Evolutionary conservation across 2,113 vertebrate species (phyloP).

Genomic region (Aix galericulata): DNA sequence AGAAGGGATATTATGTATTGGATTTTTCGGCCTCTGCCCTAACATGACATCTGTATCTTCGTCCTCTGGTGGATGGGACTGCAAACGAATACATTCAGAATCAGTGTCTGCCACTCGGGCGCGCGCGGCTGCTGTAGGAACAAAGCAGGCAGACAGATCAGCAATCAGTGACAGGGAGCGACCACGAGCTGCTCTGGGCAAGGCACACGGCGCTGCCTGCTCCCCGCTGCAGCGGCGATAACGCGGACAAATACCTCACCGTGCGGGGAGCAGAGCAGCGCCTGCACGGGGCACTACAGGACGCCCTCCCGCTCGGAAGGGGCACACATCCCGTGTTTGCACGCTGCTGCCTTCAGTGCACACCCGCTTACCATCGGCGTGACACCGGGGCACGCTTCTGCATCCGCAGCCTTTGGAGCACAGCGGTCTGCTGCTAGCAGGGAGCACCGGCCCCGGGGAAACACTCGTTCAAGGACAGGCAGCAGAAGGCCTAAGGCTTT

Average conservation of each 20-base stretch:
- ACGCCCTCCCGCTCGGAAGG: not conserved
- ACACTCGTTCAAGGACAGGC: not conserved
- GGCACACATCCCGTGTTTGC: not conserved
- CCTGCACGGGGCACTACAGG: not conserved
- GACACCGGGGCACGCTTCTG: not conserved
- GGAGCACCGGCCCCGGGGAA: not conserved
- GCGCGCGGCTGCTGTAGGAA: conserved; percentile 41
- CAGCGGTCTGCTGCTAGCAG: fast-evolving
- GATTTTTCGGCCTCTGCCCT: conserved; percentile 93
- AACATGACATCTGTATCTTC: conserved; percentile 90
- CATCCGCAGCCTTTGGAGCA: not conserved
- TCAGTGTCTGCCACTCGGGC: conserved; percentile 58
- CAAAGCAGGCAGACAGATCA: conserved; percentile 59
- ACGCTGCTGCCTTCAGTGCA: not conserved
- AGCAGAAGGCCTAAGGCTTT: not conserved
- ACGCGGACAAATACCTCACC: not conserved
- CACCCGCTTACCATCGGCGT: not conserved
- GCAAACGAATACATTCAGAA: conserved; percentile 79
- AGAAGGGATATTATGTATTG: conserved; percentile 92
- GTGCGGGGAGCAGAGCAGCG: not conserved
- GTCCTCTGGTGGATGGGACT: conserved; percentile 87
- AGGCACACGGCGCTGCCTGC: not conserved
- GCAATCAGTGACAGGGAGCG: conserved; percentile 45
- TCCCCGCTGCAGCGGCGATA: not conserved
- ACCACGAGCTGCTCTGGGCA: conserved; percentile 11